Base-by-base conservation (phyloP, 1,140 invertebrate genomes). In the Samia ricini region DNA sequence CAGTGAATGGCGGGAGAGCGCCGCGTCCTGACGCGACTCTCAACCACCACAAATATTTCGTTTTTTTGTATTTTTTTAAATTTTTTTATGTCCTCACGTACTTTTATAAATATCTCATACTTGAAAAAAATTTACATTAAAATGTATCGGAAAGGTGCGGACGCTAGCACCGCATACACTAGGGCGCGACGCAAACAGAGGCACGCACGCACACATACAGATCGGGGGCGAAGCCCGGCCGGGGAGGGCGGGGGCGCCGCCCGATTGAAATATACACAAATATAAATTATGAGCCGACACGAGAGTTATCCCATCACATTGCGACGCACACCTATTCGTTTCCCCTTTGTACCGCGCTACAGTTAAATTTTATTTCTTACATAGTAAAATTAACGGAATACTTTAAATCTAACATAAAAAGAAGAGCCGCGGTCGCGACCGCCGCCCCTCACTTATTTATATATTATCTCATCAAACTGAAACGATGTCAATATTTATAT, bases 351-450 rank as follows among this genome's bases (percentile, higher is more conserved):
- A 83, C 76, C 84, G 79, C 81, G 81, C 81, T 83, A 84, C 80
- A 82, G 77, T 84, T 83, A 74, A 82, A 77, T 73, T 84, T 79
- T 42, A 42, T 42, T 79, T 81, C 87, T 88, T 87, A 89, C 77
- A 81, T 84, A 89, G 81, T 88, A 79, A 88, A 81, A 86, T 87
- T 87, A 89, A 89, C 87, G 85, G 85, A 89, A 89, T 89, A 87
- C 80, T 88, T 88, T 87, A 88, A 81, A 81, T 86, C 82, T 89
- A 88, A 84, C 33, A 83, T 77, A 81, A 79, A 79, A 69, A 81
- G 72, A 73, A 61, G 70, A 64, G 71, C 72, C 79, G 75, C 75
- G 66, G 69, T 51, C 66, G 65, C 56, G 51, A 49, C 64, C 49
- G 42, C 55, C 73, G 65, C 74, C 18, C 57, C 70, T 61, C 48